Percentiles rank a stretch among this genome's conserved stretches.
Evolutionary conservation across 2,113 vertebrate genomes (phyloP).

Genomic region (Onychostruthus taczanowskii): DNA sequence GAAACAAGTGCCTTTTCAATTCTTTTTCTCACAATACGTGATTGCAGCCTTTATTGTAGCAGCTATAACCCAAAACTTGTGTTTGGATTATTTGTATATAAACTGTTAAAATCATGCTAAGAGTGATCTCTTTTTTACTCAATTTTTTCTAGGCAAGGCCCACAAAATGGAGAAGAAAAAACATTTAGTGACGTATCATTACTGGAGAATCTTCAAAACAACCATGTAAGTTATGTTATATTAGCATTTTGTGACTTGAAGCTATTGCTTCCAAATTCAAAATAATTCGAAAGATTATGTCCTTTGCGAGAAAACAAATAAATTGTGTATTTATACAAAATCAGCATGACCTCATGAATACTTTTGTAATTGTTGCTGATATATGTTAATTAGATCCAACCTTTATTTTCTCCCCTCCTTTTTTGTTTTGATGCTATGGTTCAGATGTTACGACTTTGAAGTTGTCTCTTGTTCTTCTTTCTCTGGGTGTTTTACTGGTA

Average conservation of each 20-base stretch:
- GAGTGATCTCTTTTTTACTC: neutral
- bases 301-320: neutral
- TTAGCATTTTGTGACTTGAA: neutral
- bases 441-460: neutral
- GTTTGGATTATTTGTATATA: neutral
- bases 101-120: neutral
- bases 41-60: neutral
- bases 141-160: slow-evolving; percentile 80
- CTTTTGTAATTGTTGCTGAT: neutral
- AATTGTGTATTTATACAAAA: neutral
- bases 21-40: neutral
- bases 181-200: slow-evolving; percentile 89
- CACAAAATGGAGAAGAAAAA: slow-evolving; percentile 83
- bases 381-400: neutral
- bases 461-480: neutral
- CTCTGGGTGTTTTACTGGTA: neutral
- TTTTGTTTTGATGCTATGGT: neutral
- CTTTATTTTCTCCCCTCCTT: accelerated
- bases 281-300: neutral
- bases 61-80: neutral
- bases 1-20: neutral
- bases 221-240: slow-evolving; percentile 86
- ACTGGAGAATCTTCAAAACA: slow-evolving; percentile 95
- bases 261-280: neutral
- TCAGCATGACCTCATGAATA: neutral